Conservation (phyloP, 1,140 invertebrate genomes). For the Pristionchus pacificus region DNA sequence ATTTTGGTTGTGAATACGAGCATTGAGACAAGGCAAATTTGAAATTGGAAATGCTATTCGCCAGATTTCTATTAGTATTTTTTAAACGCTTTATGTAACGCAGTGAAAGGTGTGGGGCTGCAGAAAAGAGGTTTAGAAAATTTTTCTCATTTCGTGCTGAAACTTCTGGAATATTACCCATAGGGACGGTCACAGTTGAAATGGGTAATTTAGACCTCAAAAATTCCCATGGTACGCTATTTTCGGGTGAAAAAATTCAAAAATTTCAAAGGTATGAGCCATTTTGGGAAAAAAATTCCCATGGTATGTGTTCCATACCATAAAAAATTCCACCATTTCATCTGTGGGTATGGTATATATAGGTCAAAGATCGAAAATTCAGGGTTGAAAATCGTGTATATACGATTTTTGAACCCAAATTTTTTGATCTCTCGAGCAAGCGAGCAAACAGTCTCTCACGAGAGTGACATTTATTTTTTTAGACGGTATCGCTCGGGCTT, state of each 20-base stretch:
- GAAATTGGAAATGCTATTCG: slow-evolving; percentile 11
- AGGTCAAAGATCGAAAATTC: background rate
- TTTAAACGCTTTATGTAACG: slow-evolving; percentile 2
- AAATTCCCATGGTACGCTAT: no score
- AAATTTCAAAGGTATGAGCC: no score
- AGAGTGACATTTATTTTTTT: no score
- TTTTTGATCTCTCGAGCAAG: no score
- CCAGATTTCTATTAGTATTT: slow-evolving; percentile 6
- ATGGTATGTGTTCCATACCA: no score
- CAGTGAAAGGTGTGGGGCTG: background rate
- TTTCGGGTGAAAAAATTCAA: no score
- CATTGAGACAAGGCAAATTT: slow-evolving; percentile 2
- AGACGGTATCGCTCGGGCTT: slow-evolving; percentile 88
- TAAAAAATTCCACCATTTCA: no score
- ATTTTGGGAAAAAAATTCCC: background rate
- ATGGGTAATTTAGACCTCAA: background rate
- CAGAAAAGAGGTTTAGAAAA: background rate
- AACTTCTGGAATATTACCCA: background rate
- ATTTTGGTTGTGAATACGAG: slow-evolving; percentile 29
- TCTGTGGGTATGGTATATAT: background rate
- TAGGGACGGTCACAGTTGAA: background rate
- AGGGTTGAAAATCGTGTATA: slow-evolving; percentile 1
- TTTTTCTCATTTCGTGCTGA: background rate
- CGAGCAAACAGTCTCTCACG: no score
- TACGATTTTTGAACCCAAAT: slow-evolving; percentile 27